Evolutionary conservation across 2,113 vertebrate genomes (phyloP).

Genomic region (Myrmophylax atrothorax): DNA sequence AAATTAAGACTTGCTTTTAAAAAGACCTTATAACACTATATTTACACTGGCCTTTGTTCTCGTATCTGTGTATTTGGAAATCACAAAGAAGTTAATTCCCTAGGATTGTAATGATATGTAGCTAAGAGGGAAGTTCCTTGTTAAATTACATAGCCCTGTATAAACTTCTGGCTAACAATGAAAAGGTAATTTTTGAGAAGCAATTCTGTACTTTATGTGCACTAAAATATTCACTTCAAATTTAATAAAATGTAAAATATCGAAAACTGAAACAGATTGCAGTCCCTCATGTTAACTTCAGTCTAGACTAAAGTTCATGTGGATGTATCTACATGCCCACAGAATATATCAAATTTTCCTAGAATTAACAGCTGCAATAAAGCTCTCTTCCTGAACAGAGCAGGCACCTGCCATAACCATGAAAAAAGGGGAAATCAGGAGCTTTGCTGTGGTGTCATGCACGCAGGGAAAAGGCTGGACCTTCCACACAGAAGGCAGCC

Average conservation of each 20-base stretch:
- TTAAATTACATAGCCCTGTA: not conserved
- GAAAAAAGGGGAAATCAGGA: not conserved
- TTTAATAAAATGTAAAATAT: not conserved
- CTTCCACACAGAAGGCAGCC: not conserved
- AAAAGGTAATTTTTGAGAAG: not conserved
- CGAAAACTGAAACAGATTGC: not conserved
- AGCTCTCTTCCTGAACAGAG: not conserved
- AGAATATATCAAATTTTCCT: not conserved
- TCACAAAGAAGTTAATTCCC: not conserved
- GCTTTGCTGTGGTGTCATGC: accelerated
- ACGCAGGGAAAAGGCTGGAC: not conserved
- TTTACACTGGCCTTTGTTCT: not conserved
- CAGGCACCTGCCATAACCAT: not conserved
- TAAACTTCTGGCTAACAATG: not conserved
- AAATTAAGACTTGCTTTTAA: not conserved
- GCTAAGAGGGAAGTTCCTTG: not conserved
- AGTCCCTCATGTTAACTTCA: not conserved
- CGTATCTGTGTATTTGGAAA: not conserved
- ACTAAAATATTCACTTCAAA: not conserved
- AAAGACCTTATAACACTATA: not conserved
- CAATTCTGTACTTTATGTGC: not conserved
- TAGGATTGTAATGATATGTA: not conserved
- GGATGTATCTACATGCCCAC: not conserved
- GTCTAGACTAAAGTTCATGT: not conserved
- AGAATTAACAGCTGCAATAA: not conserved